Conservation (phyloP, 2,888 invertebrate species). For the Drosophila borborema region DNA sequence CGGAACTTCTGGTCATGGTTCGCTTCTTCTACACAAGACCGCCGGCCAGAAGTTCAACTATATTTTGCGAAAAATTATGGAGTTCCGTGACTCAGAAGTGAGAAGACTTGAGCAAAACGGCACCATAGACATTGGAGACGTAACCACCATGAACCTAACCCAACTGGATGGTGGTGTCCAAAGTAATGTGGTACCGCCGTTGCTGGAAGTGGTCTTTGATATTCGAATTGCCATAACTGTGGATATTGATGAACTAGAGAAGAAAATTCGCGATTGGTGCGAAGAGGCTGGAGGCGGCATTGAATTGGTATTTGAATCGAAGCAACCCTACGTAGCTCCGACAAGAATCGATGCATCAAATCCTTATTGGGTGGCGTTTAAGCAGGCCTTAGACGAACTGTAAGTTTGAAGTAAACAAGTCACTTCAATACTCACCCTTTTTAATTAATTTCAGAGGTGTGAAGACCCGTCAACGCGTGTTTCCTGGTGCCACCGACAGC, state of each 20-base stretch:
- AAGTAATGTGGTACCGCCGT: conserved; percentile 92
- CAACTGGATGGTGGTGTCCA: conserved; percentile 90
- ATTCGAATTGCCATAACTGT: conserved; percentile 87
- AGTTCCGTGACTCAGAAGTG: conserved; percentile 87
- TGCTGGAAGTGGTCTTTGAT: conserved; percentile 88
- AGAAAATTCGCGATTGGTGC: conserved; percentile 87
- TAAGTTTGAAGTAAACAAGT: conserved; percentile 79
- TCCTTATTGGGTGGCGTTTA: conserved; percentile 90
- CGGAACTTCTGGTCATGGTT: conserved; percentile 92
- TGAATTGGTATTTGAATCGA: conserved; percentile 88
- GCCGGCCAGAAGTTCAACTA: conserved; percentile 90
- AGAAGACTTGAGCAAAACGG: conserved; percentile 86
- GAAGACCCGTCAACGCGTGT: conserved; percentile 89
- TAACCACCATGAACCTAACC: conserved; percentile 91
- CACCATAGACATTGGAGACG: conserved; percentile 87
- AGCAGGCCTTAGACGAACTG: conserved; percentile 87
- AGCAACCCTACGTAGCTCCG: conserved; percentile 86
- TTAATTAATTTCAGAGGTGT: conserved; percentile 86
- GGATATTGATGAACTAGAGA: conserved; percentile 86
- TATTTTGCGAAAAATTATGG: conserved; percentile 88
- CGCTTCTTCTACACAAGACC: conserved; percentile 88
- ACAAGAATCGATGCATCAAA: conserved; percentile 88
- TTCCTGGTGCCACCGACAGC: conserved; percentile 95
- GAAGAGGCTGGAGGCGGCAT: conserved; percentile 90
- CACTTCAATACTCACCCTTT: not conserved